These are phyloP conservation scores for Microctenopoma steveboyesi DNA, from an alignment of 2,797 vertebrate genomes.

Conservation along the genomic window DNA sequence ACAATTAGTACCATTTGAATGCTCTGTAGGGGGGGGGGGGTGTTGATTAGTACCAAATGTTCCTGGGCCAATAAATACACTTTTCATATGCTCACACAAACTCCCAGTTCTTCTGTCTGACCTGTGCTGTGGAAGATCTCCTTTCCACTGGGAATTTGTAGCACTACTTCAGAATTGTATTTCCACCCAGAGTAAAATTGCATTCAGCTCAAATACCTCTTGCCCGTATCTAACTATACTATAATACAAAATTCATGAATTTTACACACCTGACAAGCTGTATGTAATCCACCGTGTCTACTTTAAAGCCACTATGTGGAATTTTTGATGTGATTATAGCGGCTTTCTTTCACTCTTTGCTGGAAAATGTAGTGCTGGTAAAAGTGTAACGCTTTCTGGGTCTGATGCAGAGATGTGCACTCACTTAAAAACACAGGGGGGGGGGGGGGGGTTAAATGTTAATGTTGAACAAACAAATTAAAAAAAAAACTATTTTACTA, in stretches of 20 bases:
- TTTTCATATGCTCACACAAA: constrained; percentile 11
- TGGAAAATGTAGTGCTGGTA: not conserved
- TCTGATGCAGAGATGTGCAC: too few relatives aligned
- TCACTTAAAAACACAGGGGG: too few relatives aligned
- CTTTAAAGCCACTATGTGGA: not conserved
- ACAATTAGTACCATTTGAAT: constrained; percentile 39
- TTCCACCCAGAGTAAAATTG: constrained; percentile 7
- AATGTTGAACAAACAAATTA: too few relatives aligned
- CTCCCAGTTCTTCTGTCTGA: constrained; percentile 23
- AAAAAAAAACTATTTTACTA: too few relatives aligned
- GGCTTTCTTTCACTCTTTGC: not conserved
- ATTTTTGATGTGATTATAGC: not conserved
- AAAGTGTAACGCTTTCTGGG: not conserved
- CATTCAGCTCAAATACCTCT: constrained; percentile 11
- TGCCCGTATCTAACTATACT: not conserved
- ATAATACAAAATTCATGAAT: not conserved
- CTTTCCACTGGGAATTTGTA: constrained; percentile 6
- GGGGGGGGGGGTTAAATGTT: too few relatives aligned
- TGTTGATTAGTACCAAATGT: constrained; percentile 46
- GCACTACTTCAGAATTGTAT: constrained; percentile 11
- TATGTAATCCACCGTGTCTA: not conserved
- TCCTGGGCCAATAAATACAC: constrained; percentile 23
- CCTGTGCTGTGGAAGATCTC: constrained; percentile 14
- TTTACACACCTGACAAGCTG: not conserved
- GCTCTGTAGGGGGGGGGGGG: constrained; percentile 28